A percentile compares a stretch with the other conserved stretches of the same genome.
phyloP scores from a whole-genome alignment of 2,113 vertebrate genomes.

The Pongo abelii region DNA sequence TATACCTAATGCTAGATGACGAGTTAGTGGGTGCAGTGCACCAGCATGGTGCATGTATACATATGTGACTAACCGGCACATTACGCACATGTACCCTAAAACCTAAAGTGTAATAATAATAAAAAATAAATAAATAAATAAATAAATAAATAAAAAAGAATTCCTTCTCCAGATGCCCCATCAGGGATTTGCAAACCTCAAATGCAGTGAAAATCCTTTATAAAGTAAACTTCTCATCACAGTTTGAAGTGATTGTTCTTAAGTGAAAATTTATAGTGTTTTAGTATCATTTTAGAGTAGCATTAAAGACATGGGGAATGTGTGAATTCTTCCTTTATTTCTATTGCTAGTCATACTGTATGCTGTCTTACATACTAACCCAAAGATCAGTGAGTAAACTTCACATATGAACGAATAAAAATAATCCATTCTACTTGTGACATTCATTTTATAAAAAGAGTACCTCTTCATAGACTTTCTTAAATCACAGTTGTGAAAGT shows the following conservation, averaged over 20 bases:
- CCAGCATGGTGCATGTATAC: too few species aligned
- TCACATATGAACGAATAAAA: constrained; percentile 15
- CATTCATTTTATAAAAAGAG: constrained; percentile 12
- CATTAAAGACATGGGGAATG: not conserved
- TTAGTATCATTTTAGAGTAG: not conserved
- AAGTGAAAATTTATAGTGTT: not conserved
- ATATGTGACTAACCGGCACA: too few species aligned
- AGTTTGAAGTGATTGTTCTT: not conserved
- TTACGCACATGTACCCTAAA: too few species aligned
- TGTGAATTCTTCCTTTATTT: not conserved
- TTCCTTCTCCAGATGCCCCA: not conserved
- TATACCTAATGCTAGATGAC: too few species aligned
- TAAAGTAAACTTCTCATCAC: not conserved
- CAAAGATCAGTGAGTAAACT: not conserved
- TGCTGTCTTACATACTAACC: not conserved
- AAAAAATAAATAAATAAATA: too few species aligned
- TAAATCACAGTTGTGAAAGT: constrained; percentile 30
- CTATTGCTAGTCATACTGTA: not conserved
- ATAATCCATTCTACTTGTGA: not conserved
- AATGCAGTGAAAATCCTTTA: not conserved
- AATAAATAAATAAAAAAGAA: not conserved
- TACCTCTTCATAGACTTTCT: not conserved
- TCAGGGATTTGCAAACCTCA: not conserved
- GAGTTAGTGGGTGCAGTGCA: too few species aligned
- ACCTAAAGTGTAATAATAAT: too few species aligned